Evolutionary conservation across 1,140 invertebrate genomes (phyloP).

Genomic region (Ceratina australensis): DNA sequence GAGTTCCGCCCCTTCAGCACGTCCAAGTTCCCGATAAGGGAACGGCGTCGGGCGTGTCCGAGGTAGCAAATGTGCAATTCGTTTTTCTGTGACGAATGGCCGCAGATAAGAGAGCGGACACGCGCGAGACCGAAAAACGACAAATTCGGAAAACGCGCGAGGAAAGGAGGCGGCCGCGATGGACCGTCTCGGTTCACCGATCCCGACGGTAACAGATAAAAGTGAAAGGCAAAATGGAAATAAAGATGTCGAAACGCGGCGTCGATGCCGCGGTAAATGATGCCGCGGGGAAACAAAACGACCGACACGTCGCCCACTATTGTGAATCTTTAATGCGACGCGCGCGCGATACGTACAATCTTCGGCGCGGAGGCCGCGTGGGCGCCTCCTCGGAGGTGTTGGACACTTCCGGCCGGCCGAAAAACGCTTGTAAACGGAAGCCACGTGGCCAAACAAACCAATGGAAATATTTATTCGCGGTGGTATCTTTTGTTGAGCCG

Average conservation of each 20-base stretch:
- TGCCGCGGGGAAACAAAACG: slow-evolving; percentile 30
- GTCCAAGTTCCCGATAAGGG: slow-evolving; percentile 24
- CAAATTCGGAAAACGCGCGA: not conserved
- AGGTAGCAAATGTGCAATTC: slow-evolving; percentile 5
- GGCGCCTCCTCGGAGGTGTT: slow-evolving; percentile 37
- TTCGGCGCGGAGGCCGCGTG: slow-evolving; percentile 21
- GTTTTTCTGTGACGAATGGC: not conserved
- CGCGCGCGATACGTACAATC: slow-evolving; percentile 10
- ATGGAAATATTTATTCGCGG: slow-evolving; percentile 15
- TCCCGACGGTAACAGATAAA: not conserved
- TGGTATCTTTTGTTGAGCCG: not conserved
- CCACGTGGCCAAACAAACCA: slow-evolving; percentile 25
- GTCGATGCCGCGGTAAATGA: slow-evolving; percentile 4
- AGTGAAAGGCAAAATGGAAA: slow-evolving; percentile 49
- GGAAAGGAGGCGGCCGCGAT: not conserved
- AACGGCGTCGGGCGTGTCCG: slow-evolving; percentile 18
- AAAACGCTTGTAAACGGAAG: slow-evolving; percentile 25
- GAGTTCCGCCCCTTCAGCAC: slow-evolving; percentile 40
- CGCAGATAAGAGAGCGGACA: not conserved
- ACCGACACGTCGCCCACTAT: slow-evolving; percentile 26
- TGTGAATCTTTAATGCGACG: not conserved
- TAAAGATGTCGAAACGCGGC: slow-evolving; percentile 37
- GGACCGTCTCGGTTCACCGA: not conserved
- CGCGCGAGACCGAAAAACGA: not conserved
- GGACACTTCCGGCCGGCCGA: slow-evolving; percentile 33